phyloP scores from a whole-genome alignment of 2,113 vertebrate species.

The Paedocypris sp. region DNA sequence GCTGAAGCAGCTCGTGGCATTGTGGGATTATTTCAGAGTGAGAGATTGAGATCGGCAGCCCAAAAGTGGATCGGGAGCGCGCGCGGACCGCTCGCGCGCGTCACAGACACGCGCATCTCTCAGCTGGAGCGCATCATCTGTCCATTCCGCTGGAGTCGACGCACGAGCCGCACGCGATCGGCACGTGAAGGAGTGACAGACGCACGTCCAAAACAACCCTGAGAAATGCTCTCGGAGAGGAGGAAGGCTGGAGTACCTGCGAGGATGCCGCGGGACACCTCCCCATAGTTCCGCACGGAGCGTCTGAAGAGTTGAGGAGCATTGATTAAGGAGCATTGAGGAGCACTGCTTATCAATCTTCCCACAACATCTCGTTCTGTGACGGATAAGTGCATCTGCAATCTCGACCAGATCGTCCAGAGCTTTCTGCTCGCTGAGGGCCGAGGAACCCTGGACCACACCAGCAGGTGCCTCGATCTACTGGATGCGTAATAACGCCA shows the following conservation, averaged over 20 bases:
- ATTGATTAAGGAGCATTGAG: not conserved
- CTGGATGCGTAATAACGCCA: not conserved
- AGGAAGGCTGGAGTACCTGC: not conserved
- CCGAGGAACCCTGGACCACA: not conserved
- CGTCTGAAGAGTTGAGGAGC: not conserved
- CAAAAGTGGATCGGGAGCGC: not conserved
- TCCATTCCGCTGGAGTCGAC: not conserved
- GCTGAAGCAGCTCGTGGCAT: conserved; percentile 1
- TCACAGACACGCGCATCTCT: conserved; percentile 11
- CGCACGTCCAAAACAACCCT: not conserved
- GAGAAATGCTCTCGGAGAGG: not conserved
- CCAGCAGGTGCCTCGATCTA: not conserved
- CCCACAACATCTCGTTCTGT: not conserved
- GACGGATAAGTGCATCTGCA: not conserved
- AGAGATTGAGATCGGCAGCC: not conserved
- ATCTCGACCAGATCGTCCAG: not conserved
- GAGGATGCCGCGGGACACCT: conserved; percentile 13
- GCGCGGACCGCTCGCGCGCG: not conserved
- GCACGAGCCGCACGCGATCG: not conserved
- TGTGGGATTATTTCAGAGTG: not conserved
- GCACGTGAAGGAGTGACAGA: not conserved
- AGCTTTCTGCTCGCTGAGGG: not conserved
- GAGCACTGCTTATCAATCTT: too few species aligned
- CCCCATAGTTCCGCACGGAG: conserved; percentile 13
- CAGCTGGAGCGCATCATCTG: conserved; percentile 16